Evolutionary conservation across 2,888 invertebrate genomes (phyloP).

Genomic region (Rotaria sp.): DNA sequence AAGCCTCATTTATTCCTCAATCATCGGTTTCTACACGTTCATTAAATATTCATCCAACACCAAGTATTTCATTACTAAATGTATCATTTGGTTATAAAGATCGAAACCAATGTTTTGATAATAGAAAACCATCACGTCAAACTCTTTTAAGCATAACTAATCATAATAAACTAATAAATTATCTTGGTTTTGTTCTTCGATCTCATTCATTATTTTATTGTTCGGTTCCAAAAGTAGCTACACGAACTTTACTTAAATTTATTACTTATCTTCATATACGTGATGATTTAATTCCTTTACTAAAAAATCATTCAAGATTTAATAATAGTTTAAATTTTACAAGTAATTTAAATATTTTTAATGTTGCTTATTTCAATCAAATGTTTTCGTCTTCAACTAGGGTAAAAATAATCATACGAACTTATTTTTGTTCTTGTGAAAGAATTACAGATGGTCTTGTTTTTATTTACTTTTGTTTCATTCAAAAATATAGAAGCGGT

Average conservation of each 20-base stretch:
- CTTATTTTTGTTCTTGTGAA: too few species aligned
- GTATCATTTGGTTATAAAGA: neutral
- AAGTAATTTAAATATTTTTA: neutral
- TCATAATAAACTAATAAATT: neutral
- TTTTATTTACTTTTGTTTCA: too few species aligned
- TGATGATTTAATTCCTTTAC: neutral
- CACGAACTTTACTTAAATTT: conserved; percentile 1
- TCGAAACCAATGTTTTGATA: neutral
- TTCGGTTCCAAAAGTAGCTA: conserved; percentile 23
- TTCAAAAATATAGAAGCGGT: too few species aligned
- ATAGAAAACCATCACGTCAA: neutral
- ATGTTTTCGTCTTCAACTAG: neutral
- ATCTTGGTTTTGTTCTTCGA: neutral
- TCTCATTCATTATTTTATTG: neutral
- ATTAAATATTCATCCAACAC: neutral
- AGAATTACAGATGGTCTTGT: too few species aligned
- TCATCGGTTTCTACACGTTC: neutral
- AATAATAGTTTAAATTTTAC: neutral
- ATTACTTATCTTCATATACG: conserved; percentile 21
- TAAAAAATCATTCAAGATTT: neutral
- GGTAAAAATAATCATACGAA: neutral
- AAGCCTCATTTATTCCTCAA: neutral
- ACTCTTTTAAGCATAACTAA: neutral
- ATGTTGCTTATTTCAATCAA: neutral
- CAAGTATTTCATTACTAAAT: neutral